Base-by-base conservation (phyloP, 2,888 invertebrate genomes). In the Drosophila phalerata region DNA sequence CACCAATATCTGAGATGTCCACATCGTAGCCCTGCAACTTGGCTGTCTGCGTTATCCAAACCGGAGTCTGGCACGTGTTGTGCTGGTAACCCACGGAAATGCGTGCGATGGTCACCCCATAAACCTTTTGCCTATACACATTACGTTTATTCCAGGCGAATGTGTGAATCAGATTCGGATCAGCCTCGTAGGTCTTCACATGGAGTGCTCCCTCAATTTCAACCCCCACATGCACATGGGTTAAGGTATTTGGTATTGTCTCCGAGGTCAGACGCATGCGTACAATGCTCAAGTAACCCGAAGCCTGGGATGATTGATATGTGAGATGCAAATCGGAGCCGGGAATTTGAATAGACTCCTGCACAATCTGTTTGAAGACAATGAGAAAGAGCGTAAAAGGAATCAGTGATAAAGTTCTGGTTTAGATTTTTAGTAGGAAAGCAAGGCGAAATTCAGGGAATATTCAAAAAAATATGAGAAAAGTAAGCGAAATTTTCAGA, bases 141-240 rank as follows among this genome's bases (percentile, higher is more conserved):
- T 99, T 99, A 73, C 98, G 94, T 92, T 98, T 97, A 92, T 98
- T 98, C 99, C 99, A 99, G 2, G 98, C 97, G 92, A 98, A 99
- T 9, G 97, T 98, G 92, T 98, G 98, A 56, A 97, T 97, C 67
- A 99, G 93, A 91, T 98, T 97, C 0, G 98, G 97, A 92, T 98
- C 98, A 0, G 99, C 98, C 93, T 99, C 99, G 92, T 99, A 98
- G 0, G 96, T 96, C 92, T 97, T 97, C 13, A 97, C 96, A 92
- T 98, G 97, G 13, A 98, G 93, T 1, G 97, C 97, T 5, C 99
- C 99, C 93, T 98, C 98, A 68, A 98, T 97, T 90, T 97, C 97
- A 0, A 97, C 97, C 79, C 97, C 95, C 17, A 99, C 96, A 92
- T 98, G 98, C 0, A 99, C 98, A 88, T 97, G 96, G 4, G 96